Evolutionary conservation across 2,797 vertebrate genomes (phyloP).

Genomic region (Mus spretus): DNA sequence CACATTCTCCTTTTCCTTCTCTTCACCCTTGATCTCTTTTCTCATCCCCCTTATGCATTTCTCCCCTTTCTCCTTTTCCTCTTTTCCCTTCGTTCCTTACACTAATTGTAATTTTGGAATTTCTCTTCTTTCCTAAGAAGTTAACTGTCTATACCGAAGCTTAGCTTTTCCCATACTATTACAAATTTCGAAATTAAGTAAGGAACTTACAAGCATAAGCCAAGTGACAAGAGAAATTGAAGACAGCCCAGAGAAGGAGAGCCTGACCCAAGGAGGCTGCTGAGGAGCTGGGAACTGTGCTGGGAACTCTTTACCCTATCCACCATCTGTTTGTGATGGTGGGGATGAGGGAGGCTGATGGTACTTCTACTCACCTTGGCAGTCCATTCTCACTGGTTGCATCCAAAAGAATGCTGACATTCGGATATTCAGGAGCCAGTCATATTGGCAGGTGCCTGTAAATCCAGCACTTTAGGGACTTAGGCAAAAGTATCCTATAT

Average conservation of each 20-base stretch:
- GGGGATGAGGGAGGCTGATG: background rate
- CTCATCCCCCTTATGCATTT: background rate
- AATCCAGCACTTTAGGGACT: too few species aligned
- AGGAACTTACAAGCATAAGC: slow-evolving; percentile 37
- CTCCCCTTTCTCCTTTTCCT: too few species aligned
- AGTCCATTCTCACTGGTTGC: background rate
- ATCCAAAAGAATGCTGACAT: background rate
- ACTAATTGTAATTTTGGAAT: background rate
- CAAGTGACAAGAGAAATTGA: slow-evolving; percentile 25
- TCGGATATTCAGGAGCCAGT: background rate
- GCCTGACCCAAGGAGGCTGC: background rate
- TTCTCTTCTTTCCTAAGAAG: background rate
- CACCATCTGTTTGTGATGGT: background rate
- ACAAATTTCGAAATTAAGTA: slow-evolving; percentile 26
- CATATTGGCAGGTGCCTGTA: background rate
- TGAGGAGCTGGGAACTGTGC: background rate
- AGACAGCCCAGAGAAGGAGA: background rate
- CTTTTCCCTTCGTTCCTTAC: background rate
- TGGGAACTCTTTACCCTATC: background rate
- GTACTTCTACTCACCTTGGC: fast-evolving
- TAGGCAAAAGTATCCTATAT: background rate
- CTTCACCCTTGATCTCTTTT: background rate
- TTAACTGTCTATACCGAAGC: background rate
- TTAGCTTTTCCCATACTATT: background rate
- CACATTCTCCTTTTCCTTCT: background rate